These are phyloP conservation scores for Pampus argenteus DNA, from an alignment of 2,797 vertebrate species.

Conservation along the genomic window DNA sequence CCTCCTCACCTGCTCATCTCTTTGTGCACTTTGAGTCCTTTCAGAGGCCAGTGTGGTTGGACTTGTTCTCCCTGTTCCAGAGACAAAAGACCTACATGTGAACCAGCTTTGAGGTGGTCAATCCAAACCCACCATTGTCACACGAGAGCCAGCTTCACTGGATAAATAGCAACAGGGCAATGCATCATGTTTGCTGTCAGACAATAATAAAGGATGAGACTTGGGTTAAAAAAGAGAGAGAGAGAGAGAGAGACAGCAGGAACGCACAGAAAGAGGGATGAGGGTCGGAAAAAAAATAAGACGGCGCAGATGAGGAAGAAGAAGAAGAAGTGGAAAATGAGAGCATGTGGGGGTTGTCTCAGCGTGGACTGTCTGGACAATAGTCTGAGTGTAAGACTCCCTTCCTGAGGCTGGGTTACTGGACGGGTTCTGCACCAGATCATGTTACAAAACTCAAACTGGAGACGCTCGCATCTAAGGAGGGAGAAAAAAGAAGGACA, in stretches of 20 bases:
- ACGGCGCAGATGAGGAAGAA: conserved; percentile 18
- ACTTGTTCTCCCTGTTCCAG: conserved; percentile 76
- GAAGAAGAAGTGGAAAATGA: conserved; percentile 60
- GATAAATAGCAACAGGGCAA: conserved; percentile 42
- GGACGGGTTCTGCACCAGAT: conserved; percentile 62
- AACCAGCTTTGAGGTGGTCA: conserved; percentile 44
- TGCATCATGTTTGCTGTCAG: conserved; percentile 49
- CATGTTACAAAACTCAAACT: conserved; percentile 72
- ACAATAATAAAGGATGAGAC: conserved; percentile 57
- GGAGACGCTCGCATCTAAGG: conserved; percentile 53
- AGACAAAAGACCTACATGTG: conserved; percentile 72
- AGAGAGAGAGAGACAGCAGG: conserved; percentile 38
- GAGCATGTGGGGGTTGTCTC: conserved; percentile 48
- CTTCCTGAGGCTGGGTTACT: conserved; percentile 48
- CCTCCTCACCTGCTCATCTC: conserved; percentile 56
- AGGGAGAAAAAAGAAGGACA: conserved; percentile 64
- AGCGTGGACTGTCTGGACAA: conserved; percentile 66
- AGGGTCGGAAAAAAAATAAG: conserved; percentile 35
- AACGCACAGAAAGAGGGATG: conserved; percentile 42
- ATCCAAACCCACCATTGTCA: conserved; percentile 44
- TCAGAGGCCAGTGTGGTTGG: conserved; percentile 44
- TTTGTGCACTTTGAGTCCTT: conserved; percentile 59
- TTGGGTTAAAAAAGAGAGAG: conserved; percentile 37
- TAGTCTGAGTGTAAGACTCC: conserved; percentile 60
- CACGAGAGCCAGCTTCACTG: conserved; percentile 28